Base-by-base conservation (phyloP, 2,888 invertebrate species). In the Thecophora atra region DNA sequence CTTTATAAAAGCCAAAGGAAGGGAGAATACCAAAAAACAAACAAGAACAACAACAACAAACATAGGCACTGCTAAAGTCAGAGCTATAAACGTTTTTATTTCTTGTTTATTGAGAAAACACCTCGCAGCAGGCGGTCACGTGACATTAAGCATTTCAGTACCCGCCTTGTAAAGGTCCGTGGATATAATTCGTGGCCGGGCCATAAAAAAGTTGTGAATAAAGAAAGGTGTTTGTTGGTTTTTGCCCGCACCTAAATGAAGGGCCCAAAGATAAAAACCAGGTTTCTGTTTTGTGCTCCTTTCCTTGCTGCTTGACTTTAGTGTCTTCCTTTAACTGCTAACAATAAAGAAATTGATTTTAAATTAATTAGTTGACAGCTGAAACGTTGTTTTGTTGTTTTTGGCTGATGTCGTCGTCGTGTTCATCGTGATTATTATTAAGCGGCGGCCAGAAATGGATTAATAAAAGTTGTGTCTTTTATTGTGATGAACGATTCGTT, bases 321-420 rank as follows among this genome's bases (percentile, higher is more conserved):
- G 21, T 21, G 19, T 21, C 6, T 42, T 63, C 11, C 17, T 63
- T 30, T 63, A 21, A 63, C 19, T 26, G 21, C 15, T 21, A 52
- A 74, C 74, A 73, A 75, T 73, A 76, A 77, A 73, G 75, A 74
- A 78, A 78, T 78, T 77, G 75, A 78, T 77, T 77, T 62, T 74
- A 77, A 77, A 78, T 78, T 78, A 78, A 78, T 78, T 77, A 76
- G 74, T 75, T 76, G 75, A 72, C 74, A 72, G 74, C 71, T 71
- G 69, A 69, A 75, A 72, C 73, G 72, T 71, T 56, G 74, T 72
- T 71, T 72, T n/a, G n/a, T 74, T 74, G 72, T 67, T 62, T 58
- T 58, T 56, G 56, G 63, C 5, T 13, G 54, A 11, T 54, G 54
- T 54, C 21, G 28, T 58, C 26, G 58, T 21, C 58, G 58, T n/a